Percentiles rank a stretch among this genome's conserved stretches.
Evolutionary conservation across 1,140 invertebrate species (phyloP).

Genomic region (Venturia canescens): DNA sequence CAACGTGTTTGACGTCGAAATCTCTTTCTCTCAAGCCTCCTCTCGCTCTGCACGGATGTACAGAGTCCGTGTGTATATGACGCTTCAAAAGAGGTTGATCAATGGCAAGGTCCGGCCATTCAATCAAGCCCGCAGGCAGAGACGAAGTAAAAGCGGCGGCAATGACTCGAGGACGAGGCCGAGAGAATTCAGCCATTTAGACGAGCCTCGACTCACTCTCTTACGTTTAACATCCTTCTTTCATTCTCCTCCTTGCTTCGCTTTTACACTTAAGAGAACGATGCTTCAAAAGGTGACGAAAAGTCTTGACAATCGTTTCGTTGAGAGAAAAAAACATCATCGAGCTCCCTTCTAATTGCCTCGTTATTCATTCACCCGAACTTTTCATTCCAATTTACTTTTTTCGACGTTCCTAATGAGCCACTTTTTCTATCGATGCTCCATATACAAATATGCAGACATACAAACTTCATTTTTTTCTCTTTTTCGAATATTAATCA

Average conservation of each 20-base stretch:
- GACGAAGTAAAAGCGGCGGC: not conserved
- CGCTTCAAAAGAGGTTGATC: slow-evolving; percentile 9
- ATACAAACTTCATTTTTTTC: no score
- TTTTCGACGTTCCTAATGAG: no score
- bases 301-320: no score
- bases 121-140: not conserved
- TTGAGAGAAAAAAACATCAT: no score
- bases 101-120: slow-evolving; percentile 27
- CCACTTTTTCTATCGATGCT: no score
- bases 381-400: not conserved
- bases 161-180: not conserved
- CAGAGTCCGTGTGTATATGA: not conserved
- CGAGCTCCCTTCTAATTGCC: no score
- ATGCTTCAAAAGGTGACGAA: no score
- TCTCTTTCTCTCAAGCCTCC: slow-evolving; percentile 12
- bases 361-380: not conserved
- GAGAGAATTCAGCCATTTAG: slow-evolving; percentile 8
- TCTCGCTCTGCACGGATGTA: not conserved
- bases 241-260: not conserved
- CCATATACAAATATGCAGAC: no score
- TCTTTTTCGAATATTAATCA: no score
- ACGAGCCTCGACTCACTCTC: no score
- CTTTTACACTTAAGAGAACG: no score
- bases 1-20: not conserved
- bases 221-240: not conserved